Base-by-base conservation (phyloP, 2,797 vertebrate genomes). In the Acanthurus leucopareius region DNA sequence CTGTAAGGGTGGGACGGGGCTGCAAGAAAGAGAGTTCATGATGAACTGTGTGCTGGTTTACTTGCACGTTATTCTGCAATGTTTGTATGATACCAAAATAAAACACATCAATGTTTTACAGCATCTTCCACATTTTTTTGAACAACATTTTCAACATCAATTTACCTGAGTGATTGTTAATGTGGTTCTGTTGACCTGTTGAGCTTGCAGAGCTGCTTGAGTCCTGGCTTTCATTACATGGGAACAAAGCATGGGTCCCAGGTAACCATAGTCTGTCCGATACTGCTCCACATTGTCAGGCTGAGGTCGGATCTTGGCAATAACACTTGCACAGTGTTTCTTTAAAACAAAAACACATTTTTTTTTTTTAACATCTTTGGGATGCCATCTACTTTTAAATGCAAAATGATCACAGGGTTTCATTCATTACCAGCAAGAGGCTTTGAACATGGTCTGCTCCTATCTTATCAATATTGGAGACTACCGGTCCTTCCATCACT, bases 361-460 rank as follows among this genome's bases (percentile, higher is more conserved):
- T 53, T 5, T 3, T 15, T 28, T 38, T 10, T 32, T 47, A 17
- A 52, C 35, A 20, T 67, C 13, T 35, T 11, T n/a, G 17, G 1
- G 17, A 73, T n/a, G 13, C 10, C 20, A 2, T 51, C 1, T 38
- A 44, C 10, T n/a, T 60, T 22, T 48, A 7, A 52, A 61, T 17
- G 20, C 4, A 61, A 20, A 15, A 51, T 13, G 54, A 45, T 49
- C 2, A 52, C 0, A 70, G 13, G 35, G 65, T 0, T 4, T n/a
- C 0, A 35, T 69, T 64, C 25, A 14, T 95, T 93, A 98, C 97
- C 96, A 98, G 90, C 68, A 98, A 90, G 49, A 99, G 96, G 77
- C 95, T 99, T 85, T 98, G 97, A 59, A 99, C 97, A 0, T 98
- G 97, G 85, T 99, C 97, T 0, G 97, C 97, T n/a, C 97, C 97